A percentile compares a stretch with the other conserved stretches of the same genome.
These are phyloP conservation scores for Ariopsis seemanni DNA, from an alignment of 2,113 vertebrate species.

Conservation along the genomic window DNA sequence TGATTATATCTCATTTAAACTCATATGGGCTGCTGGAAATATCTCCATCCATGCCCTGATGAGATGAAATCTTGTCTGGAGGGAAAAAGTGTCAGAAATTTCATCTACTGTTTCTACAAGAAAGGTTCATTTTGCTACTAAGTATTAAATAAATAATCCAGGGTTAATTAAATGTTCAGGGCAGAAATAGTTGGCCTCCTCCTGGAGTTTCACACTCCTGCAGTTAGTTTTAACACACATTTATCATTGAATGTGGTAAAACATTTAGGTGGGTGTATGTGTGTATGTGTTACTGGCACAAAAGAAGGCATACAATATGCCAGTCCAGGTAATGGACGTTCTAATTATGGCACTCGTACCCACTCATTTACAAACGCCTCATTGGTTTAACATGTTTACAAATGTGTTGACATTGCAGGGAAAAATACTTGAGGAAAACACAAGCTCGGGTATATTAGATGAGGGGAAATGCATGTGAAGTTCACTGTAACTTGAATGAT, in stretches of 20 bases:
- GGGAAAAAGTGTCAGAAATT: background rate
- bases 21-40: background rate
- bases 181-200: conserved; percentile 6
- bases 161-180: conserved; percentile 2
- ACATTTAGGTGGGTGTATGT: background rate
- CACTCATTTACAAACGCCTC: background rate
- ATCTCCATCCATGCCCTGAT: background rate
- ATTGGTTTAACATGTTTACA: conserved; percentile 4
- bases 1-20: background rate
- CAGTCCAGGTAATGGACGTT: background rate
- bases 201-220: background rate
- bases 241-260: background rate
- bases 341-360: background rate
- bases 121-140: background rate
- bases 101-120: background rate
- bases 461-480: background rate
- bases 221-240: conserved; percentile 6
- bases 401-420: background rate
- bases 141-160: conserved; percentile 17
- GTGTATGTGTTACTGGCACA: background rate
- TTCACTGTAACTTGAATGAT: background rate
- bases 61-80: background rate
- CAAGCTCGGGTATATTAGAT: background rate
- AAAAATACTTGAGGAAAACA: background rate
- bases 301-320: background rate